Conservation (phyloP, 2,888 invertebrate species). For the Hypena proboscidalis region DNA sequence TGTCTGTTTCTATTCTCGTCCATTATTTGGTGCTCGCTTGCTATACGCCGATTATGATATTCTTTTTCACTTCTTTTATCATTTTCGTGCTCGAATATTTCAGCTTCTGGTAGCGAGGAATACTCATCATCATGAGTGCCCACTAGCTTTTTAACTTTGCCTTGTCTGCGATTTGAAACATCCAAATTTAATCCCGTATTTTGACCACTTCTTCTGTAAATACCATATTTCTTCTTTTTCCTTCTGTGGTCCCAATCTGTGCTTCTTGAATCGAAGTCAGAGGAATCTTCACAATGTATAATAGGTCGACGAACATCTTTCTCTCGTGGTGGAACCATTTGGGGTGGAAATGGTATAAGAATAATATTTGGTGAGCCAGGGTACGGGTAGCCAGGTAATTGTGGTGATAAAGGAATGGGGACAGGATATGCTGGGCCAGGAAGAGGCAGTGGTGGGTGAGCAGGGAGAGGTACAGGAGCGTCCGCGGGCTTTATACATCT, state of each 20-base stretch:
- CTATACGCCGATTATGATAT: too few relatives aligned
- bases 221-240: not conserved
- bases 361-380: not conserved
- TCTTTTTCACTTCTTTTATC: too few relatives aligned
- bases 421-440: conserved; percentile 24
- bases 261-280: too few relatives aligned
- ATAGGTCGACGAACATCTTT: too few relatives aligned
- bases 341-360: conserved; percentile 1
- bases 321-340: not conserved
- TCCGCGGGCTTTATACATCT: conserved; percentile 55
- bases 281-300: too few relatives aligned
- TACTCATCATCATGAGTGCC: conserved; percentile 7
- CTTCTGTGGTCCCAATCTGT: not conserved
- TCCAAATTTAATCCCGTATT: not conserved
- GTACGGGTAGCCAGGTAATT: not conserved
- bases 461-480: conserved; percentile 49
- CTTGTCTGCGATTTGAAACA: not conserved
- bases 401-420: conserved; percentile 33
- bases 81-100: too few relatives aligned
- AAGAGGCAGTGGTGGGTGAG: conserved; percentile 14
- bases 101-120: too few relatives aligned
- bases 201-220: conserved; percentile 2
- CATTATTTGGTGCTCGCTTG: too few relatives aligned
- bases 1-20: too few relatives aligned
- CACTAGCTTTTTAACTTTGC: conserved; percentile 2